Conservation (phyloP, 2,888 invertebrate genomes). For the Microctonus brassicae region DNA sequence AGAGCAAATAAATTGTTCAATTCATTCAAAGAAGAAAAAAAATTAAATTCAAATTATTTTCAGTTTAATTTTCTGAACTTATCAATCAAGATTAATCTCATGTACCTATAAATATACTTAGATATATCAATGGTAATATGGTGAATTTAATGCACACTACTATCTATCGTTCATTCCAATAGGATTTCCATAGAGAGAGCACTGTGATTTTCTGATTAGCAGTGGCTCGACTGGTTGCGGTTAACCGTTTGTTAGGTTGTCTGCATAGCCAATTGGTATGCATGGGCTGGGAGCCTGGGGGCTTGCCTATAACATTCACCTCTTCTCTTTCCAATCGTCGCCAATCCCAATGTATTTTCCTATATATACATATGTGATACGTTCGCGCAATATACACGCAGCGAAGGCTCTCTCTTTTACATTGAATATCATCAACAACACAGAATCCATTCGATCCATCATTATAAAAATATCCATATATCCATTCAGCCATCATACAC, state of each 20-base stretch:
- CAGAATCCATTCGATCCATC: background rate
- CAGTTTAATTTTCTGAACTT: too few relatives aligned
- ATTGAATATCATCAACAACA: background rate
- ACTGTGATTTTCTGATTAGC: conserved; percentile 69
- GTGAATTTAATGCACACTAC: background rate
- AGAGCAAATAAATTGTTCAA: background rate
- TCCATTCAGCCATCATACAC: too few relatives aligned
- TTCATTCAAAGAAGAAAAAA: background rate
- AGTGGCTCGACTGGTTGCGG: conserved; percentile 67
- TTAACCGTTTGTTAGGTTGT: conserved; percentile 67
- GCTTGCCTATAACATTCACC: conserved; percentile 13
- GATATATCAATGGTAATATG: background rate
- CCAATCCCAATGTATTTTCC: conserved; percentile 5
- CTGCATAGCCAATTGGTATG: conserved; percentile 65
- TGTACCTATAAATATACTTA: too few relatives aligned
- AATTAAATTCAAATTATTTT: background rate
- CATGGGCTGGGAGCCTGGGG: conserved; percentile 64
- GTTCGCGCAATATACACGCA: background rate
- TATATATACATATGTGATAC: background rate
- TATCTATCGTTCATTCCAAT: conserved; percentile 47
- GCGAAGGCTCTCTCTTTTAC: background rate
- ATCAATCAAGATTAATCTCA: too few relatives aligned
- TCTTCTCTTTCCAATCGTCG: background rate
- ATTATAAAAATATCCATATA: background rate
- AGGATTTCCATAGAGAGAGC: conserved; percentile 59